phyloP scores from a whole-genome alignment of 2,113 vertebrate genomes.

The Apteryx owenii region DNA sequence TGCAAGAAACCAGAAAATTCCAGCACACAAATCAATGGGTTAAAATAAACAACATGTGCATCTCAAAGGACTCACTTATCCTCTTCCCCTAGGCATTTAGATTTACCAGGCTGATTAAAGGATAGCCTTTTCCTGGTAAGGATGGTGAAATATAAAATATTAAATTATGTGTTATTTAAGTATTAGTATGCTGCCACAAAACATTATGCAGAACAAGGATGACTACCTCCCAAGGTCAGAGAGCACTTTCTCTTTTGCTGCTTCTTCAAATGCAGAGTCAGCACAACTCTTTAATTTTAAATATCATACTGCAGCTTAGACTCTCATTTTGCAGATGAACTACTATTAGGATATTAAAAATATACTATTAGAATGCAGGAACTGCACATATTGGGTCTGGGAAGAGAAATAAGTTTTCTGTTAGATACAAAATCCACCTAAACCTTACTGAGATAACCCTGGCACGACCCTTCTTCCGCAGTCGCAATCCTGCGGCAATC shows the following conservation, averaged over 20 bases:
- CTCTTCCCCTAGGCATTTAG: not conserved
- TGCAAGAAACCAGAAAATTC: not conserved
- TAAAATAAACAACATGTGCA: not conserved
- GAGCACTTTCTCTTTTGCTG: not conserved
- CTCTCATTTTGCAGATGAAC: not conserved
- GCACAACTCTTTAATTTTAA: fast-evolving
- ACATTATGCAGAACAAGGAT: fast-evolving
- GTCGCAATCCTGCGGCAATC: not conserved
- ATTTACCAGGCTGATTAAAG: not conserved
- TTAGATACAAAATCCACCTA: not conserved
- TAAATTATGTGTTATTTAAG: fast-evolving
- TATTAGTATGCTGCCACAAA: fast-evolving
- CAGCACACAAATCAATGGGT: not conserved
- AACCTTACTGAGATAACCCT: not conserved
- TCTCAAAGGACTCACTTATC: not conserved
- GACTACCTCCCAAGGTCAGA: not conserved
- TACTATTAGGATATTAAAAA: not conserved
- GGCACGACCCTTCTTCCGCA: not conserved
- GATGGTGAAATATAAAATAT: not conserved
- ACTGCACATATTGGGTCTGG: not conserved
- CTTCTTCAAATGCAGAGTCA: not conserved
- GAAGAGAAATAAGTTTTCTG: not conserved
- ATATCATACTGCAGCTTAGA: fast-evolving
- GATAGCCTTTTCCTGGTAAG: fast-evolving
- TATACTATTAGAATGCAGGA: not conserved